These are phyloP conservation scores for Cacoxenus indagator DNA, from an alignment of 2,888 invertebrate genomes.

Conservation along the genomic window DNA sequence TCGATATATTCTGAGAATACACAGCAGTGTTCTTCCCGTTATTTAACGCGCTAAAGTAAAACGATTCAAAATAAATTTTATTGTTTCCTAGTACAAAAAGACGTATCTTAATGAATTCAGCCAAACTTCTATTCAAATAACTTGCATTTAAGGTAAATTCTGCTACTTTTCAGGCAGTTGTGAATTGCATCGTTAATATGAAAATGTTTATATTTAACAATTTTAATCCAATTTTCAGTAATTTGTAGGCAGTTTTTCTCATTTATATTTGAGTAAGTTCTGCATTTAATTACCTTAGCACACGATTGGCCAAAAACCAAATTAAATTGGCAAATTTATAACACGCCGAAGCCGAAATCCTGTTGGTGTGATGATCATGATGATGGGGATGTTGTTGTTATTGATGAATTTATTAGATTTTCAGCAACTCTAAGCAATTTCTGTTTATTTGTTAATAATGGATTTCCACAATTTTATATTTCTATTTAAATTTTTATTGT, in stretches of 20 bases:
- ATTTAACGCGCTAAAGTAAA: too few species aligned
- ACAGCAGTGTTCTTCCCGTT: too few species aligned
- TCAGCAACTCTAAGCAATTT: not conserved
- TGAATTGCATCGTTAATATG: too few species aligned
- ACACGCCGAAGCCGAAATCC: not conserved
- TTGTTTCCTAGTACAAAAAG: too few species aligned
- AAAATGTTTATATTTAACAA: too few species aligned
- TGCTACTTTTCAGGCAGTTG: too few species aligned
- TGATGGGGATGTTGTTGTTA: not conserved
- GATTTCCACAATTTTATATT: conserved; percentile 5
- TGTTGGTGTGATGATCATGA: not conserved
- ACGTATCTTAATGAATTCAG: too few species aligned
- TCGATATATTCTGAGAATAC: too few species aligned
- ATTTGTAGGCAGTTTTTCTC: not conserved
- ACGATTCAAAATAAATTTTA: too few species aligned
- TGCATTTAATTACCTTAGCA: not conserved
- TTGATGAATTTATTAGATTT: not conserved
- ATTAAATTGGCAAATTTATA: not conserved
- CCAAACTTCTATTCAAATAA: too few species aligned
- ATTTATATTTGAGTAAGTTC: not conserved
- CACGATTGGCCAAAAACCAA: not conserved
- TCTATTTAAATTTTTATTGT: not conserved
- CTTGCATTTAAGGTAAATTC: too few species aligned
- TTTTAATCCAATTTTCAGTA: not conserved
- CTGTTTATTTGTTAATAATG: conserved; percentile 55